Evolutionary conservation across 2,888 invertebrate species (phyloP), one percentile per base, ranked within the genome.

Genomic region (Metalampra italica): DNA sequence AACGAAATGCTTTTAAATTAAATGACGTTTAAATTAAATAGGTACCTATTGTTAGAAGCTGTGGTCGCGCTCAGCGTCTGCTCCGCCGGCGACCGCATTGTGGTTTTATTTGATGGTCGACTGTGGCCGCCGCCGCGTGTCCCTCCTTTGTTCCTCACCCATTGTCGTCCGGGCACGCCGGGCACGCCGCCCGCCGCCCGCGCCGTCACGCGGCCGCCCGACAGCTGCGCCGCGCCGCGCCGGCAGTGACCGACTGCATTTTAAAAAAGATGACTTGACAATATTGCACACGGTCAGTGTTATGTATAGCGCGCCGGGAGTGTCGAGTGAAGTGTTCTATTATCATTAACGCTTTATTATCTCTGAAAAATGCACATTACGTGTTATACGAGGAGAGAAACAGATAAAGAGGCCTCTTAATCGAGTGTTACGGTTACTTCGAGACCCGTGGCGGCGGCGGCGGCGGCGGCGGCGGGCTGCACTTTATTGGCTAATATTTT

Each of bases 401-500:
- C n/a, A 36, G 36, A 36, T 36, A 36, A 36, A 36, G 36, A 36
- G 1, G 9, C 36, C 8, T 32, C 32, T 7, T 36, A 36, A 36
- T 36, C 36, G 11, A 36, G n/a, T 36, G 3, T 36, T 36, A 22
- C 5, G 22, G 5, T 3, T 36, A 11, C 36, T 9, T 8, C 9
- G 11, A 34, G 34, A 9, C 9, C n/a, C 34, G 5, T 8, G 30
- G 30, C 30, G 30, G 30, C 30, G 30, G 34, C 34, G 8, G 7
- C 34, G 34, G 9, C 5, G 22, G 22, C 22, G 22, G 22, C 22
- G 22, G 22, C 22, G 5, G 5, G 5, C 22, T 22, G 9, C 14
- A 40, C 8, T 46, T 52, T 53, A 60, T 60, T 57, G 64, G 52
- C 57, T 52, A 51, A 54, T 42, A 55, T 60, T 59, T 61, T 52